A percentile compares a stretch with the other conserved stretches of the same genome.
phyloP scores from a whole-genome alignment of 2,113 vertebrate species.

The Helogale parvula region DNA sequence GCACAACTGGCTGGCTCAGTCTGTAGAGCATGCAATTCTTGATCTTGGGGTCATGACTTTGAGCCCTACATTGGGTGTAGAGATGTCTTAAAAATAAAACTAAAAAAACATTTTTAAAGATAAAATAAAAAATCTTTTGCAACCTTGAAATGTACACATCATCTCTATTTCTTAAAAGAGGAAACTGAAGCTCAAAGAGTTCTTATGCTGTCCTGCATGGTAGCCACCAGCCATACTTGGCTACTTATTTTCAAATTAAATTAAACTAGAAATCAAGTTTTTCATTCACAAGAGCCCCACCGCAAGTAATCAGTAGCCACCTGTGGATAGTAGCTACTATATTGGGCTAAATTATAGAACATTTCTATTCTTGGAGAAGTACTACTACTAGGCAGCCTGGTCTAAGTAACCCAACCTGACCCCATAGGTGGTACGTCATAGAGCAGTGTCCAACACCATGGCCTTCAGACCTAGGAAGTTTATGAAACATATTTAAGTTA shows the following conservation, averaged over 20 bases:
- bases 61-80: too few relatives aligned
- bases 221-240: neutral
- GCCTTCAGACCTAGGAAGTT: neutral
- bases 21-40: too few relatives aligned
- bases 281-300: neutral
- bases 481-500: neutral
- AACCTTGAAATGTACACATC: neutral
- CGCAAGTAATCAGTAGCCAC: neutral
- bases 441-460: neutral
- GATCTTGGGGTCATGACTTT: too few relatives aligned
- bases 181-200: neutral
- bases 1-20: too few relatives aligned
- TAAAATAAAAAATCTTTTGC: neutral
- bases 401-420: neutral
- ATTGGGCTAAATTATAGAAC: neutral
- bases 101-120: too few relatives aligned
- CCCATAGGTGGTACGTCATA: neutral
- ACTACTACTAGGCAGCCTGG: neutral
- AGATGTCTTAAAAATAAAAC: too few relatives aligned
- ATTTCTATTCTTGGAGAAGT: neutral
- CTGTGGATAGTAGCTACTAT: neutral
- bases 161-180: neutral
- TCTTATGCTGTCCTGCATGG: neutral
- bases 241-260: neutral
- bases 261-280: constrained; percentile 4